A percentile compares a stretch with the other conserved stretches of the same genome.
Conservation (phyloP, 2,797 vertebrate species). For the Tokudaia tokunoshimensis region DNA sequence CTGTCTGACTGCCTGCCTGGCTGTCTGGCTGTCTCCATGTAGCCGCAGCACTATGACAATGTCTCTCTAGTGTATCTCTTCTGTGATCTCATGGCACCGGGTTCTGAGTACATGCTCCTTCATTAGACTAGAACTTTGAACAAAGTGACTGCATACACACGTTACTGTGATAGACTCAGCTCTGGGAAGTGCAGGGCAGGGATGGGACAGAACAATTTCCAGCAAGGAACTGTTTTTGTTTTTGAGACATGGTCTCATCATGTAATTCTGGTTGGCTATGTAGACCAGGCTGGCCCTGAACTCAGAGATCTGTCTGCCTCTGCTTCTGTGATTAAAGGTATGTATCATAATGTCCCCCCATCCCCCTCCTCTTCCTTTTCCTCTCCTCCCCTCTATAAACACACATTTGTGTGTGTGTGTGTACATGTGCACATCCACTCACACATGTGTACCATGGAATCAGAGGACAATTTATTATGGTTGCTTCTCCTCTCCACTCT, state of each 20-base stretch:
- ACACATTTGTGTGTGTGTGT: background rate
- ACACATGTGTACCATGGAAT: background rate
- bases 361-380: no score
- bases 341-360: background rate
- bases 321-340: background rate
- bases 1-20: background rate
- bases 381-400: background rate
- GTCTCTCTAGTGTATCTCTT: background rate
- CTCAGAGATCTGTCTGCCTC: background rate
- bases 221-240: background rate
- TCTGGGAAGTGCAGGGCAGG: background rate
- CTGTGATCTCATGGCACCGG: background rate
- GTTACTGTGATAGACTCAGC: background rate
- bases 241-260: background rate
- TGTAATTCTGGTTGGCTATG: background rate
- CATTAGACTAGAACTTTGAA: background rate
- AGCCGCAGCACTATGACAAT: fast-evolving
- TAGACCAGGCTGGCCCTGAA: background rate
- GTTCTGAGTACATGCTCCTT: background rate
- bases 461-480: background rate
- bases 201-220: background rate
- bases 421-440: background rate
- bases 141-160: background rate
- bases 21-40: background rate
- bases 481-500: background rate